A percentile compares a stretch with the other conserved stretches of the same genome.
Evolutionary conservation across 2,888 invertebrate species (phyloP).

Genomic region (Amphipoea oculea): DNA sequence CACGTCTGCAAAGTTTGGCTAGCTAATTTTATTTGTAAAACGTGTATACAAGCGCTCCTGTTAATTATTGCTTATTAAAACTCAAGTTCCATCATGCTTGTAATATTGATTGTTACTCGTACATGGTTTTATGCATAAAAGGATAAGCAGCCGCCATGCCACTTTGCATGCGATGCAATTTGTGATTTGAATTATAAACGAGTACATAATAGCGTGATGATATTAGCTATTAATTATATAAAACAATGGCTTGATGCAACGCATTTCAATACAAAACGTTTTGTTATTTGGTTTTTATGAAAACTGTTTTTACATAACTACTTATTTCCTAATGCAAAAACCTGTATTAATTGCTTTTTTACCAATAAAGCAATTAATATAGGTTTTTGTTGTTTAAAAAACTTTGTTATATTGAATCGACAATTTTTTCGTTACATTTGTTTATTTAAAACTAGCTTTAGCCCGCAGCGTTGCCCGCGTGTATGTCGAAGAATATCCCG

Average conservation of each 20-base stretch:
- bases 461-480: neutral
- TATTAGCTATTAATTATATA: conserved; percentile 56
- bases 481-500: neutral
- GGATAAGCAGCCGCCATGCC: conserved; percentile 15
- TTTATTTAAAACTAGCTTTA: neutral
- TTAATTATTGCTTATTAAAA: conserved; percentile 42
- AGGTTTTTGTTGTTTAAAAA: neutral
- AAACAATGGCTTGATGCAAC: conserved; percentile 61
- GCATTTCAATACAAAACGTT: conserved; percentile 48
- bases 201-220: conserved; percentile 44
- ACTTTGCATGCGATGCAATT: conserved; percentile 37
- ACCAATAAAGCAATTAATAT: neutral
- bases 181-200: conserved; percentile 45
- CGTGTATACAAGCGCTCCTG: neutral
- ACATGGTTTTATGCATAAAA: conserved; percentile 37
- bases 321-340: conserved; percentile 17
- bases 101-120: conserved; percentile 46
- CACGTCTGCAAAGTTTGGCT: neutral
- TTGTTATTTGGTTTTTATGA: conserved; percentile 51
- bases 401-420: neutral
- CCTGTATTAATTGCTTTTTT: too few species aligned
- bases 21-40: neutral
- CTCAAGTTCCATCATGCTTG: conserved; percentile 9
- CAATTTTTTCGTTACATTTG: neutral
- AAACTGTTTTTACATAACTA: conserved; percentile 28